A percentile compares a stretch with the other conserved stretches of the same genome.
Evolutionary conservation across 1,140 invertebrate genomes (phyloP).

Genomic region (Aphelinus atriplicis): DNA sequence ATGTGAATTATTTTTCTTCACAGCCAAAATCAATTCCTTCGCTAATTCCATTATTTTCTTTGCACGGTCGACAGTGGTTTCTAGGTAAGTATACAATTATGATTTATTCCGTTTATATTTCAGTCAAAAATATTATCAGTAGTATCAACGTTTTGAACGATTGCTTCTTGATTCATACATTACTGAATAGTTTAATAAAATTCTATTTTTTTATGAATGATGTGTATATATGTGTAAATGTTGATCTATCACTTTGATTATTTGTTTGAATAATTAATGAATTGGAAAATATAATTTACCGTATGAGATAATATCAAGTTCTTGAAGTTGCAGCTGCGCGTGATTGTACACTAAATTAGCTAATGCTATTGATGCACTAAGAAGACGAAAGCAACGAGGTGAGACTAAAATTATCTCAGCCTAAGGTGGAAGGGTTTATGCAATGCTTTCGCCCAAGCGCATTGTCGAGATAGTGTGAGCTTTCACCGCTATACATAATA

Average conservation of each 20-base stretch:
- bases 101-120: conserved; percentile 1
- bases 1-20: conserved; percentile 54
- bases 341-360: conserved; percentile 53
- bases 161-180: no score
- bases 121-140: not conserved
- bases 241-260: no score
- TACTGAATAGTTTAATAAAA: no score
- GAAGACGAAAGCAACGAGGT: conserved; percentile 58
- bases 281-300: no score
- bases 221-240: conserved; percentile 14
- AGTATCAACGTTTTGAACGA: no score
- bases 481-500: conserved; percentile 13
- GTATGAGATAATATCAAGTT: conserved; percentile 23
- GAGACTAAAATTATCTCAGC: conserved; percentile 63
- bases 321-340: conserved; percentile 42
- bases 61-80: no score
- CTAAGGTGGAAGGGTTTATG: conserved; percentile 35
- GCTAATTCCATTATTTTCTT: conserved; percentile 54
- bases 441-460: conserved; percentile 22
- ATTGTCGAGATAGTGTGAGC: conserved; percentile 25
- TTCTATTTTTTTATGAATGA: not conserved
- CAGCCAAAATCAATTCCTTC: conserved; percentile 54
- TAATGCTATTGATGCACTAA: conserved; percentile 54
- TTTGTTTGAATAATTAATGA: no score
- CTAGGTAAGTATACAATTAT: conserved; percentile 14